phyloP scores from a whole-genome alignment of 2,113 vertebrate genomes.

The Clarias magur region DNA sequence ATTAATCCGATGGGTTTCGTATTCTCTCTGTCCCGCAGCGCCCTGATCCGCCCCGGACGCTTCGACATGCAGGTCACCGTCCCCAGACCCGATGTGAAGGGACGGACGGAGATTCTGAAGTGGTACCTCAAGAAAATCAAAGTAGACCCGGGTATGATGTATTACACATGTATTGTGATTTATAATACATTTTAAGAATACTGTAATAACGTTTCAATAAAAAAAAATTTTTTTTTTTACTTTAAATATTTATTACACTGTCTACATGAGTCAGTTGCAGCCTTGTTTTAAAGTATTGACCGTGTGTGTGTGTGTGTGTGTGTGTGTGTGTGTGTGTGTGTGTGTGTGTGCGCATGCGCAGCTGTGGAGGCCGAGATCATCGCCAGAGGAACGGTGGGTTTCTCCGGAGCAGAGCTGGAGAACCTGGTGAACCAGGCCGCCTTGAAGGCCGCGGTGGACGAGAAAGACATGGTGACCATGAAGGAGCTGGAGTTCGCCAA shows the following conservation, averaged over 20 bases:
- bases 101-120: conserved; percentile 95
- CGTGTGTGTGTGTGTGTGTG: no score
- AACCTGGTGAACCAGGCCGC: conserved; percentile 98
- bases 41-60: conserved; percentile 92
- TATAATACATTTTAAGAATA: background rate
- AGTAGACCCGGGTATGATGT: conserved; percentile 82
- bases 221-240: background rate
- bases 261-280: background rate
- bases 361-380: conserved; percentile 87
- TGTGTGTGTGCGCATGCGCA: conserved; percentile 35
- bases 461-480: conserved; percentile 95
- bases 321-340: no score
- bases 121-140: conserved; percentile 98
- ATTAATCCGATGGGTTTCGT: background rate
- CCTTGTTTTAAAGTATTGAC: no score
- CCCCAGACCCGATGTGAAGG: conserved; percentile 93
- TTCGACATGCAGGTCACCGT: conserved; percentile 99
- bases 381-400: conserved; percentile 95
- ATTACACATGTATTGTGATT: background rate
- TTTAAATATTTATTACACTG: background rate
- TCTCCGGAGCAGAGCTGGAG: conserved; percentile 96
- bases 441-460: conserved; percentile 94
- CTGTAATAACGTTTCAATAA: background rate
- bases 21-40: conserved; percentile 66
- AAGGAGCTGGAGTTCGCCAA: conserved; percentile 96